Evolutionary conservation across 2,113 vertebrate species (phyloP), one percentile per base, ranked within the genome.

Genomic region (Australoheros scitulus): DNA sequence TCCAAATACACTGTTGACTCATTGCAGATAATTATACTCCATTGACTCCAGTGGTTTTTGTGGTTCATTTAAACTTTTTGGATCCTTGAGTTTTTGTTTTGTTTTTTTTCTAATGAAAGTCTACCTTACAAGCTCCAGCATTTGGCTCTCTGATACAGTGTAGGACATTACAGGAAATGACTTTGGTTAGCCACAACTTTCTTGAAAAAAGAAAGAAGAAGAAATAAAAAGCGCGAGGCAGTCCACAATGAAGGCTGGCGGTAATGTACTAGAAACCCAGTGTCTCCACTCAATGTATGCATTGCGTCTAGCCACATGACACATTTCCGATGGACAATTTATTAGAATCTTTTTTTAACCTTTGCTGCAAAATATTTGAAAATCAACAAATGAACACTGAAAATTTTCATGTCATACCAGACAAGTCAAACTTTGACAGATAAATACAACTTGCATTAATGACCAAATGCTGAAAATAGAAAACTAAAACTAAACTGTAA

Each of bases 161-260:
- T 55, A 36, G 79, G 84, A 70, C 72, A 81, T 87, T 90, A 91
- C 91, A 94, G 94, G 92, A 94, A 94, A 94, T 93, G 83, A 86
- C 82, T 94, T 86, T 93, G 93, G 93, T 95, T 74, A 86, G 92
- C 92, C 93, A 86, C 91, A 91, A 87, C 80, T 92, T 86, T 89
- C 80, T 83, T 76, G 65, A 87, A 80, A 76, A 87, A 88, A 89
- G 77, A 79, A 80, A 79, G 11, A 82, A 59, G 14, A 47, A 68
- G 26, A 50, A 86, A 57, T 52, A 86, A 81, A 65, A 81, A 80
- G 60, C 13, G 24, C 58, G 87, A 52, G 52, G n/a, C 70, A 70
- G 50, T 87, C 74, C 75, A 86, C 79, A 91, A 90, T 91, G 84
- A 88, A 74, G 89, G 86, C 83, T 82, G 57, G 41, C 81, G 77